Evolutionary conservation across 2,797 vertebrate genomes (phyloP), one percentile per base, ranked within the genome.

Genomic region (Bradypodion pumilum): DNA sequence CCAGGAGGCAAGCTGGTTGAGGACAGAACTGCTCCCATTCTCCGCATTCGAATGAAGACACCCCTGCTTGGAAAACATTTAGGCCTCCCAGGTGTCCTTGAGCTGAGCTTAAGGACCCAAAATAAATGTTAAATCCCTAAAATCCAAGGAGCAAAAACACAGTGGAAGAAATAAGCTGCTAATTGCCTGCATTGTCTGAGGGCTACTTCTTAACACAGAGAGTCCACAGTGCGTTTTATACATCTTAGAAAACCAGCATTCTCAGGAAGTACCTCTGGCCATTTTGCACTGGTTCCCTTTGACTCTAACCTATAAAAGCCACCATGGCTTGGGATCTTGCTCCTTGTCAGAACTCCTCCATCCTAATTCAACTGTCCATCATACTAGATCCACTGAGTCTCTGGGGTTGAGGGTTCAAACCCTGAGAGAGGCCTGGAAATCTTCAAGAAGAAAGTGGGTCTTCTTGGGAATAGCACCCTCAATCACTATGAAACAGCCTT

Each of bases 131-230:
- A 92, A 93, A 88, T 86, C 92, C 90, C 35, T 76, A 65, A 92
- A 93, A 93, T 93, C 93, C 93, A 92, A 91, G 93, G 91, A 94
- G 91, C 90, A 89, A 82, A 92, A 94, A 91, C 93, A 91, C 87
- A 44, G 81, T 0, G 0, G 1, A 85, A 6, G 80, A 91, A n/a
- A 65, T 93, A 93, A 93, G 92, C 93, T 87, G 91, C 87, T 92
- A 85, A 90, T 87, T 86, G 80, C 82, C 29, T 6, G 0, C 0
- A 0, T 78, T 75, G 88, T 72, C 23, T 46, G 62, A 27, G 12
- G 86, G 62, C 86, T 49, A 0, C 23, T 1, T 42, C 52, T 44
- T 62, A 60, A 25, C n/a, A 32, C 25, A 1, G 2, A 0, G 2
- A 82, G 91, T 76, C n/a, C 85, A 74, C 84, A 80, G 65, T 70